phyloP scores from a whole-genome alignment of 2,113 vertebrate genomes.

The Condylura cristata region DNA sequence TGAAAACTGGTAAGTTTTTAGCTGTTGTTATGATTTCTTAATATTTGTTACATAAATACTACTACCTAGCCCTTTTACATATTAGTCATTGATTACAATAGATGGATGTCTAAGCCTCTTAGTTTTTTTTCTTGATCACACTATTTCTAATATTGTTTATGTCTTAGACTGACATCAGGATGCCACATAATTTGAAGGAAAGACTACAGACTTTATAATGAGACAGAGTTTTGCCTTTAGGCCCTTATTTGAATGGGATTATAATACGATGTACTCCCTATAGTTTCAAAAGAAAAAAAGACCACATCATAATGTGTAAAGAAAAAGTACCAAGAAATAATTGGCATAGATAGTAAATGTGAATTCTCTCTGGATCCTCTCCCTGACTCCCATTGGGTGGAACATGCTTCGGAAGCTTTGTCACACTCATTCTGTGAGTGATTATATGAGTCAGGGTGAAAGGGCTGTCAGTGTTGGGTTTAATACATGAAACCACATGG shows the following conservation, averaged over 20 bases:
- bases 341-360: neutral
- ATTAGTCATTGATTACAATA: neutral
- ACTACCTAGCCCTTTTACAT: neutral
- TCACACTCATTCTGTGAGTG: slow-evolving; percentile 26
- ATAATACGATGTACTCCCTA: neutral
- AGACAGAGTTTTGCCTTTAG: neutral
- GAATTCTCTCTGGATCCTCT: neutral
- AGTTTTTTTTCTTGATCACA: neutral
- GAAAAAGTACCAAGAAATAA: neutral
- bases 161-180: neutral
- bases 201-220: neutral
- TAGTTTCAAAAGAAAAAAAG: neutral
- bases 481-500: slow-evolving; percentile 48
- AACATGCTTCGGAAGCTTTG: neutral
- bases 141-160: neutral
- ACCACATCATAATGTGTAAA: neutral
- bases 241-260: neutral
- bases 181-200: neutral
- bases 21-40: neutral
- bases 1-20: neutral
- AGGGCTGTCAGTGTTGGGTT: slow-evolving; percentile 37
- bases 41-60: neutral
- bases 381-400: neutral
- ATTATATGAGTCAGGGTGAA: slow-evolving; percentile 53
- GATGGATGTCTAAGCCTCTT: neutral